These are phyloP conservation scores for Limonius californicus DNA, from an alignment of 1,140 invertebrate genomes.

Conservation along the genomic window DNA sequence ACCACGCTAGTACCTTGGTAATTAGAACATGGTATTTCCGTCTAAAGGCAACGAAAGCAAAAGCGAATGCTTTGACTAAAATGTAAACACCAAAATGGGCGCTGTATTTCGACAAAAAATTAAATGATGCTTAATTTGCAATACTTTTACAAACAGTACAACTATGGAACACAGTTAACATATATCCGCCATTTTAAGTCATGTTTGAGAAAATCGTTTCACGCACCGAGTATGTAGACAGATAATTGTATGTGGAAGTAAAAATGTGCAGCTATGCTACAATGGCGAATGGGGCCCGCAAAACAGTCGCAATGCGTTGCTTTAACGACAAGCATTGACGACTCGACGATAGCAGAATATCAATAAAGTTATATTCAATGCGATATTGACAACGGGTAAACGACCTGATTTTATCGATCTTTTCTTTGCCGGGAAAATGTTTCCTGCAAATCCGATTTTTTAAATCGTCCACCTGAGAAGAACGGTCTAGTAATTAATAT, in stretches of 20 bases:
- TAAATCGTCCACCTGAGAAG: neutral
- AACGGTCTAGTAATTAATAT: neutral
- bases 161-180: conserved; percentile 31
- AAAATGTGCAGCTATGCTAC: conserved; percentile 33
- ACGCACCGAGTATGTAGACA: conserved; percentile 32
- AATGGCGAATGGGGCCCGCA: conserved; percentile 27
- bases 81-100: too few species aligned
- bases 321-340: conserved; percentile 30
- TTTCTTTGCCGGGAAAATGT: neutral
- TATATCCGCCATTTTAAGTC: conserved; percentile 32
- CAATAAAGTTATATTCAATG: conserved; percentile 28
- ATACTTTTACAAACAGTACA: conserved; percentile 12
- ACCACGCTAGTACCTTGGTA: too few species aligned
- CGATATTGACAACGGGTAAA: conserved; percentile 27
- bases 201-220: conserved; percentile 33
- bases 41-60: too few species aligned
- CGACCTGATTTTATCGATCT: conserved; percentile 23
- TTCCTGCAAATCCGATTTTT: neutral
- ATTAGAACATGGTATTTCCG: too few species aligned
- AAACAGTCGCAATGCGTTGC: conserved; percentile 25
- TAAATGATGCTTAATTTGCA: too few species aligned
- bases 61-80: too few species aligned
- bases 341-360: conserved; percentile 30
- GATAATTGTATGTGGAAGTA: conserved; percentile 33
- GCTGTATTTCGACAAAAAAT: too few species aligned